Conservation (phyloP, 1,140 invertebrate genomes). For the Drosophila seguyi region DNA sequence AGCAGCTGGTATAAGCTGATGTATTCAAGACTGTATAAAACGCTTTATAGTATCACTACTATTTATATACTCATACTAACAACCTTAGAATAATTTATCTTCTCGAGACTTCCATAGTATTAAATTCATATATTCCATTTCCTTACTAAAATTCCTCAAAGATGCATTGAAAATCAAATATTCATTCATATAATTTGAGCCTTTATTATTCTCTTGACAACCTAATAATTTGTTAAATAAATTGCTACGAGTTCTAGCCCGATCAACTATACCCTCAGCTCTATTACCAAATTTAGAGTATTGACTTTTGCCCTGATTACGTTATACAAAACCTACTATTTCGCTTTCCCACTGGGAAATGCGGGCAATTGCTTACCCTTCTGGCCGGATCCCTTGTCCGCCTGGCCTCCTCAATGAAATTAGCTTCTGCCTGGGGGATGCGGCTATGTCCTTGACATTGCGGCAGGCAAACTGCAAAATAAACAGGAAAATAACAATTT, state of each 20-base stretch:
- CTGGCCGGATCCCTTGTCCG: slow-evolving; percentile 5
- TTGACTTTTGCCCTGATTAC: slow-evolving; percentile 21
- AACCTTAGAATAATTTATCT: neutral
- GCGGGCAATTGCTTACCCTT: slow-evolving; percentile 53
- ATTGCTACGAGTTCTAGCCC: no score
- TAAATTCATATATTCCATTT: slow-evolving; percentile 23
- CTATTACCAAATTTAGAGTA: slow-evolving; percentile 24
- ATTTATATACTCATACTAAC: neutral
- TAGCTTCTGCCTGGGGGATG: slow-evolving; percentile 41
- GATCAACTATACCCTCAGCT: neutral
- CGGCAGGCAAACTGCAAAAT: slow-evolving; percentile 53
- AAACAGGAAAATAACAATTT: slow-evolving; percentile 61
- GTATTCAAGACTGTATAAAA: neutral
- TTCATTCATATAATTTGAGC: neutral
- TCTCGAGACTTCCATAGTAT: neutral
- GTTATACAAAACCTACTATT: slow-evolving; percentile 32
- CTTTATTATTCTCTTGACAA: neutral
- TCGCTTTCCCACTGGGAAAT: slow-evolving; percentile 25
- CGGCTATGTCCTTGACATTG: slow-evolving; percentile 44
- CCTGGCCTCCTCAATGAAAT: slow-evolving; percentile 38
- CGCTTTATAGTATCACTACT: neutral
- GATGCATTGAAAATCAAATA: slow-evolving; percentile 7
- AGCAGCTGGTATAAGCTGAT: neutral
- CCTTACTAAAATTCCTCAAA: neutral
- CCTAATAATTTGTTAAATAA: neutral